Conservation (phyloP, 1,140 invertebrate genomes). For the Hesperophylax magnus region DNA sequence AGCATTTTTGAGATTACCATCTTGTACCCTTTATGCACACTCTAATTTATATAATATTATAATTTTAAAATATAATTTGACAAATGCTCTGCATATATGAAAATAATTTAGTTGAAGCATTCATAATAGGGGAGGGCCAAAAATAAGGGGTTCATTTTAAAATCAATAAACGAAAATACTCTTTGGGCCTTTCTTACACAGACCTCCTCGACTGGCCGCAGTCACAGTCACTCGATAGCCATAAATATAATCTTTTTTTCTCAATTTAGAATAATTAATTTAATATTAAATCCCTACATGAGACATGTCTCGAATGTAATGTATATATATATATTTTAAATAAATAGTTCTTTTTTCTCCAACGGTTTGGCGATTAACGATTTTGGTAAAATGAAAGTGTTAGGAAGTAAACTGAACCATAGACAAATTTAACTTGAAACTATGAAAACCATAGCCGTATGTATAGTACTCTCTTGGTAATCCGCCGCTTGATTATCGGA, state of each 20-base stretch:
- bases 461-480: no score
- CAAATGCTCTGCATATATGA: slow-evolving; percentile 29
- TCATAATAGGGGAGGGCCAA: neutral
- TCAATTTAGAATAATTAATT: slow-evolving; percentile 39
- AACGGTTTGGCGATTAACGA: no score
- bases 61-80: slow-evolving; percentile 34
- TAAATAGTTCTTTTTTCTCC: slow-evolving; percentile 24
- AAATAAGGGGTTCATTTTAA: slow-evolving; percentile 17
- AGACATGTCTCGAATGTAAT: slow-evolving; percentile 26
- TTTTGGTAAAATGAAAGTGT: no score
- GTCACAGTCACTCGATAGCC: neutral
- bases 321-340: slow-evolving; percentile 16
- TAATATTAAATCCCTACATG: slow-evolving; percentile 13
- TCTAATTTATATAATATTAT: slow-evolving; percentile 32
- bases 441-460: no score
- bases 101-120: slow-evolving; percentile 38
- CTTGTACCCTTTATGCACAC: slow-evolving; percentile 26
- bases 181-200: neutral
- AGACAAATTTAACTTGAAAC: no score
- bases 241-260: slow-evolving; percentile 34
- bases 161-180: slow-evolving; percentile 31
- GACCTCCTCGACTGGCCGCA: neutral
- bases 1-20: slow-evolving; percentile 6
- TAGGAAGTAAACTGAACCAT: no score
- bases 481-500: no score